phyloP scores from a whole-genome alignment of 2,888 invertebrate species.

The Brachyopa scutellaris region DNA sequence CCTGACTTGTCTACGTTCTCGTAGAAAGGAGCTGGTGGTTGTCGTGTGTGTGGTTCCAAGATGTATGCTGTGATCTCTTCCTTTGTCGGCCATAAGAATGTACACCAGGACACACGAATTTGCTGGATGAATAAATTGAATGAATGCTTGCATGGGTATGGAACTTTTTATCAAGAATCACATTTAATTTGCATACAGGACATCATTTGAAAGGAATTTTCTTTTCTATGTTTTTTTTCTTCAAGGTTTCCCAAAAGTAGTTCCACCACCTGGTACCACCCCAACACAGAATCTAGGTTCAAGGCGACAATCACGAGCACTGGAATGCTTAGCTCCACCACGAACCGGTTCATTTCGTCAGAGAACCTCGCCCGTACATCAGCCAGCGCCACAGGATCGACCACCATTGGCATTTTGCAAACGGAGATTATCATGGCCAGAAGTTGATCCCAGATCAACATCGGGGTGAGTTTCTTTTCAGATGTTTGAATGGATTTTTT shows the following conservation, averaged over 20 bases:
- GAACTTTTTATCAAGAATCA: constrained; percentile 1
- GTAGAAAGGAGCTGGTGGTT: constrained; percentile 24
- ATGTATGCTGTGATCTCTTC: background rate
- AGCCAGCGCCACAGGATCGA: constrained; percentile 84
- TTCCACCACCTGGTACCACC: constrained; percentile 87
- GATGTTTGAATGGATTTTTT: too few species aligned
- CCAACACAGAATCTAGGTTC: constrained; percentile 78
- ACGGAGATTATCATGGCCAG: constrained; percentile 91
- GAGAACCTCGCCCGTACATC: constrained; percentile 79
- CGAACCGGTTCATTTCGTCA: constrained; percentile 85
- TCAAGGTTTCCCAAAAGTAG: constrained; percentile 88
- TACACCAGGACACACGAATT: too few species aligned
- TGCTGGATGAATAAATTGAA: background rate
- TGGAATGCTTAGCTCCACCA: constrained; percentile 85
- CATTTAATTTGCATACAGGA: background rate
- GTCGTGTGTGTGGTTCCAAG: background rate
- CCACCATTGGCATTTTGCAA: constrained; percentile 90
- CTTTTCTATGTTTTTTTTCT: constrained; percentile 9
- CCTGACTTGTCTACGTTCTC: constrained; percentile 20
- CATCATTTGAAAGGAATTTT: background rate
- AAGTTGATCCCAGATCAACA: constrained; percentile 91
- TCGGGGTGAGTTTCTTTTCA: constrained; percentile 86
- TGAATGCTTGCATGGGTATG: constrained; percentile 13
- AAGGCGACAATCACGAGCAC: constrained; percentile 84
- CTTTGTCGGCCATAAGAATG: too few species aligned